Base-by-base conservation (phyloP, 2,888 invertebrate genomes). In the Cristatella mucedo region DNA sequence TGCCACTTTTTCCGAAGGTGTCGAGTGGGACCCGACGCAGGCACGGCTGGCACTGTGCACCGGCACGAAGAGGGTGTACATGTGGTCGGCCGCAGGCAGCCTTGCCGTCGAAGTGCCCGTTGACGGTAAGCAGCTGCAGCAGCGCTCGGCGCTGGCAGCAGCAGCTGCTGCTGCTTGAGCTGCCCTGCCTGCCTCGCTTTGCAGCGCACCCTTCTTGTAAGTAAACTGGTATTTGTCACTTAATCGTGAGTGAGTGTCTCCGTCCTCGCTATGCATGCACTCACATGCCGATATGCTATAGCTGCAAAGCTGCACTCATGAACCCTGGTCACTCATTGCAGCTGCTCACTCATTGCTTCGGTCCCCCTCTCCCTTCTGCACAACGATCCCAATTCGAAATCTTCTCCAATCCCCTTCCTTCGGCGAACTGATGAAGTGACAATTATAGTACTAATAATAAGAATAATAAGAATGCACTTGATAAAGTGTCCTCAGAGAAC, bases 31-130 rank as follows among this genome's bases (percentile, higher is more conserved):
- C 46, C 63, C 63, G 2, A 39, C 38, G 15, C 53, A 55, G 39
- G 38, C 59, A 11, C 50, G 65, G 13, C 53, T 68, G 36, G 67
- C 66, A 7, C 44, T 68, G 37, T 61, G 63, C 44, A 66, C 67
- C 16, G 61, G 61, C 7, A 53, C 48, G 38, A 61, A 59, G 48
- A 61, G 62, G 44, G 46, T 68, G n/a, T 67, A 61, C 53, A 60
- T 68, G 58, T 68, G 68, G 68, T 60, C 64, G 4, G 57, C 65
- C 1, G 56, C 57, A 13, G 63, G 63, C n/a, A 50, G 57, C 44
- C 50, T 65, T 32, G 55, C 59, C 43, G 63, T 62, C 1, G 56
- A 61, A 42, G 55, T 63, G 3, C 63, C 64, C 19, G 52, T 54
- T 18, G 59, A 63, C 47, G 57, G 61, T 52, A 45, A 38, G 41